These are phyloP conservation scores for Netelia virgata DNA, from an alignment of 2,888 invertebrate genomes.

Conservation along the genomic window DNA sequence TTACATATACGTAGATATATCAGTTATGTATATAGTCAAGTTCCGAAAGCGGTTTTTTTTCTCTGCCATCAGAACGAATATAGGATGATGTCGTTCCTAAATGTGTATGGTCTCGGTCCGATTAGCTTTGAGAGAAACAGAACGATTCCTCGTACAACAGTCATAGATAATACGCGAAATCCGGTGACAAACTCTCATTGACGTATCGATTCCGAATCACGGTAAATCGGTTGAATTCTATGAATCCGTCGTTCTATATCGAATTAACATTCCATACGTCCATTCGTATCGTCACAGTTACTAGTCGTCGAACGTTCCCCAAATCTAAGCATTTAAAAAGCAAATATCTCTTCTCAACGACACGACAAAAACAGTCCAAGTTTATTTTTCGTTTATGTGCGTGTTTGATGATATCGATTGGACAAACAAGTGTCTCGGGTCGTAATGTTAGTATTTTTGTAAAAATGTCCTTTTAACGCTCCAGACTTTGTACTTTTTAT, in stretches of 20 bases:
- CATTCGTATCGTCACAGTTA: too few species aligned
- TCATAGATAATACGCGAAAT: neutral
- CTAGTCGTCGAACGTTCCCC: too few species aligned
- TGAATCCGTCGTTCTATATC: too few species aligned
- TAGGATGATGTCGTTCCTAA: constrained; percentile 7
- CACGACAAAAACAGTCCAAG: too few species aligned
- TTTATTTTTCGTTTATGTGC: too few species aligned
- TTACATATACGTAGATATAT: constrained; percentile 58
- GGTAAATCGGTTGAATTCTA: too few species aligned
- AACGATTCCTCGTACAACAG: neutral
- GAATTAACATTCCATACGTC: too few species aligned
- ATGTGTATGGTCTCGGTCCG: neutral
- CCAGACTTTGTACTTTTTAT: neutral
- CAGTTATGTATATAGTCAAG: constrained; percentile 14
- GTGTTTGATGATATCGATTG: too few species aligned
- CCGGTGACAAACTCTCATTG: neutral
- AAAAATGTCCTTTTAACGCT: neutral
- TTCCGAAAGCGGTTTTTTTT: constrained; percentile 29
- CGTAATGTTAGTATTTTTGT: neutral
- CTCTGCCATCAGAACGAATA: neutral
- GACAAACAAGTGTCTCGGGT: too few species aligned
- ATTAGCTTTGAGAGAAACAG: neutral
- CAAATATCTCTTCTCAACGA: too few species aligned
- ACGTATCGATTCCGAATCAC: too few species aligned
- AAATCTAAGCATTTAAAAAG: too few species aligned